Evolutionary conservation across 1,140 invertebrate genomes (phyloP), one percentile per base, ranked within the genome.

Genomic region (Schlechtendalia chinensis): DNA sequence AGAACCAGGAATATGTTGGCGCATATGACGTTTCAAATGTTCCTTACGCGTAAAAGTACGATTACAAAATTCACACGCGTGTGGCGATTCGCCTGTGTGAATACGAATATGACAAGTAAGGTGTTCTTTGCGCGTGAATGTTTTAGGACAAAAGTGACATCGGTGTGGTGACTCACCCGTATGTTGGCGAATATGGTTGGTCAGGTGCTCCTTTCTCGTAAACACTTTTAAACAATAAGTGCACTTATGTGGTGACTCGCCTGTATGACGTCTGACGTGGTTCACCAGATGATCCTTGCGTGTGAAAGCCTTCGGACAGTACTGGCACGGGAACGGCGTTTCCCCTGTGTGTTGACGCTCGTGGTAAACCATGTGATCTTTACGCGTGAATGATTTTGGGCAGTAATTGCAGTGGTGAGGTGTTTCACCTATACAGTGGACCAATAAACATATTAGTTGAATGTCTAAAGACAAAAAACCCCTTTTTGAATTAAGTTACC

Each of bases 1-100:
- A 82, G 91, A 91, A 86, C 96, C 96, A 82, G 93, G 93, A 67
- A 96, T 97, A 87, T 99, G 97, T 86, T 93, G 92, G 83, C 93
- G 87, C 83, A 93, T 87, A 86, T 95, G 93, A 82, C 93, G 91
- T 81, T 92, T 91, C 39, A 94, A 88, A 83, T 94, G 92, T 85
- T 94, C 92, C 85, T 94, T 94, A 80, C 92, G 88, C 0, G 92
- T 93, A 85, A 95, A 95, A 1, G 91, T 91, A 83, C 93, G 93
- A 82, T 91, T 90, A 85, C 93, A 95, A 82, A 91, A 91, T 83
- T 92, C 90, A 86, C 94, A 95, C 17, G 90, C 87, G 84, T 94
- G 93, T 1, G 92, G 91, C 58, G 92, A 92, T 85, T 94, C 93
- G 2, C 93, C 93, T 80, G 90, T 91, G 84, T 91, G 90, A 83